Conservation (phyloP, 1,140 invertebrate genomes). For the Pararge aegeria region DNA sequence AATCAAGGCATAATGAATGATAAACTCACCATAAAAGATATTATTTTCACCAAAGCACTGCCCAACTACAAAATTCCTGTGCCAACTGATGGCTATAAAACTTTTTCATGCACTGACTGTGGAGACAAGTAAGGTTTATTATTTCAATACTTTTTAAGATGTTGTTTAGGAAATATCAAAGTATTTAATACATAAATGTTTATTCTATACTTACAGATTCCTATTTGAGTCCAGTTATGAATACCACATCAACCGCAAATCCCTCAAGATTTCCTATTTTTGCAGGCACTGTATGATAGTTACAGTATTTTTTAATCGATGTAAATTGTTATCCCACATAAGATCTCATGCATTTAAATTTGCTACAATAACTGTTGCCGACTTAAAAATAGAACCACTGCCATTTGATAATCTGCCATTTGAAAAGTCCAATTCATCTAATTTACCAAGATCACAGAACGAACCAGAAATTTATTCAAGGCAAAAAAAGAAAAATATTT, state of each 20-base stretch:
- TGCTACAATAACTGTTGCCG: conserved; percentile 65
- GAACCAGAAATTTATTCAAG: conserved; percentile 18
- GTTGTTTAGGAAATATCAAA: neutral
- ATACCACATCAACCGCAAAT: conserved; percentile 64
- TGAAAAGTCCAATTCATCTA: conserved; percentile 19
- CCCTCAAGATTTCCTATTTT: conserved; percentile 61
- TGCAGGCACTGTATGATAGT: conserved; percentile 56
- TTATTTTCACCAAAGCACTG: conserved; percentile 59
- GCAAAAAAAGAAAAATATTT: conserved; percentile 17
- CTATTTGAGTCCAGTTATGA: conserved; percentile 64
- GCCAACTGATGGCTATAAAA: conserved; percentile 49
- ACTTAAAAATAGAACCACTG: conserved; percentile 64
- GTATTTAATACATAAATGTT: neutral
- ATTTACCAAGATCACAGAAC: neutral
- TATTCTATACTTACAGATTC: conserved; percentile 58
- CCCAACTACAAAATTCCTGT: conserved; percentile 53
- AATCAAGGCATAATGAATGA: conserved; percentile 33
- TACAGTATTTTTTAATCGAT: conserved; percentile 65
- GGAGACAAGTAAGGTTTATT: conserved; percentile 63
- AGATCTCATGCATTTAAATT: conserved; percentile 68
- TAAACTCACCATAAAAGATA: conserved; percentile 56
- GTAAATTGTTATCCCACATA: conserved; percentile 66
- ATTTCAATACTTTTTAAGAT: neutral
- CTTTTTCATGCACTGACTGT: conserved; percentile 63
- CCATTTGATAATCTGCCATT: conserved; percentile 57